Evolutionary conservation across 2,888 invertebrate genomes (phyloP).

Genomic region (Brenthis daphne): DNA sequence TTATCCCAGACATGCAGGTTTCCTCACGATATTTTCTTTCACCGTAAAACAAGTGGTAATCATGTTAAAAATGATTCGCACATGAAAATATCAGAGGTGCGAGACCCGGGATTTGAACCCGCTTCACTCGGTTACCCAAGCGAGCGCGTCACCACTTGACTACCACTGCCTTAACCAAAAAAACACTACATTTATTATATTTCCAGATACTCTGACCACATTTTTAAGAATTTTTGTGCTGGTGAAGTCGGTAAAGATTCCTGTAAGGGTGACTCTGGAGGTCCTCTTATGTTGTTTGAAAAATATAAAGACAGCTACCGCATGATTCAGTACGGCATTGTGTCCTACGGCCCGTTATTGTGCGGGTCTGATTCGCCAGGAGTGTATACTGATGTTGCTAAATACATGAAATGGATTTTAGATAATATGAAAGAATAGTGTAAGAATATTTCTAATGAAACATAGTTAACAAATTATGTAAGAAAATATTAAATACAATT

Average conservation of each 20-base stretch:
- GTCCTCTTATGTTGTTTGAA: conserved; percentile 76
- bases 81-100: too few species aligned
- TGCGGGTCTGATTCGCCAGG: conserved; percentile 58
- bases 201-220: background rate
- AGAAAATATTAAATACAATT: too few species aligned
- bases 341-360: conserved; percentile 44
- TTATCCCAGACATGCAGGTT: too few species aligned
- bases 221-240: conserved; percentile 51
- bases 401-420: conserved; percentile 65
- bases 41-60: too few species aligned
- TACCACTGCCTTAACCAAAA: background rate
- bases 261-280: conserved; percentile 86
- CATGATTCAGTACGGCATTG: conserved; percentile 51
- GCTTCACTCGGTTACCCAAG: too few species aligned
- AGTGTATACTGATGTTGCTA: conserved; percentile 65
- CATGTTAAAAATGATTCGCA: too few species aligned
- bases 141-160: too few species aligned
- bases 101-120: too few species aligned
- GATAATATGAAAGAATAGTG: conserved; percentile 40
- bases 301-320: conserved; percentile 26
- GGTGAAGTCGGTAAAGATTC: conserved; percentile 79
- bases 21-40: too few species aligned
- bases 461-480: too few species aligned
- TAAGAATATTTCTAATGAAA: too few species aligned
- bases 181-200: background rate